Base-by-base conservation (phyloP, 2,888 invertebrate species). In the Biston betularia region DNA sequence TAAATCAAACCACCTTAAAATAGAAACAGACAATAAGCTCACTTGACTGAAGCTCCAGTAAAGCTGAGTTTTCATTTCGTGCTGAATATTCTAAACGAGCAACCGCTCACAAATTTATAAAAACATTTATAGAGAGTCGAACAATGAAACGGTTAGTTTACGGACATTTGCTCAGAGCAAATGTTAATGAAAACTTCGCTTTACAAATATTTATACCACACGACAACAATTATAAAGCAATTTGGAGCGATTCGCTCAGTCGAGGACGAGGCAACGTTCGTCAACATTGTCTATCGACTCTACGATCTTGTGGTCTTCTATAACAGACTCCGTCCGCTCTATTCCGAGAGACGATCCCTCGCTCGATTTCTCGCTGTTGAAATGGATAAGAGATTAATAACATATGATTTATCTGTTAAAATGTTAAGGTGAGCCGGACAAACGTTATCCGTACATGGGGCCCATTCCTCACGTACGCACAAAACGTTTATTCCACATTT, bases 301-400 rank as follows among this genome's bases (percentile, higher is more conserved):
- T 15, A 40, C 6, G n/a, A 48, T 34, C 5, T 53, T 53, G 59
- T 71, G 72, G 42, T 89, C 89, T 63, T 88, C 84, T 73, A 90
- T 90, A 14, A 89, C 77, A 0, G 90, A 90, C 68, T 92, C 92
- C 6, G 92, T 92, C 4, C 90, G 82, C 70, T 90, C 91, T 73
- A 91, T 85, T 58, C 87, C 86, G 49, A 90, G 73, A 62, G 83
- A 67, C 11, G 83, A 81, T n/a, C 83, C 77, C 68, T 90, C 89
- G 64, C 71, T 80, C 12, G 81, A 75, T 67, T 82, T 84, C 57
- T 88, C 87, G 56, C 91, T 90, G 82, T 0, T 63, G 15, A 59
- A 44, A 44, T n/a, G 46, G 12, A 44, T 14, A 14, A 42, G 12
- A 46, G 14, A 14, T 50, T 46, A 50, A 10, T 68, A 35, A 34